A percentile compares a stretch with the other conserved stretches of the same genome.
These are phyloP conservation scores for Symphodus melops DNA, from an alignment of 2,113 vertebrate species.

Conservation along the genomic window DNA sequence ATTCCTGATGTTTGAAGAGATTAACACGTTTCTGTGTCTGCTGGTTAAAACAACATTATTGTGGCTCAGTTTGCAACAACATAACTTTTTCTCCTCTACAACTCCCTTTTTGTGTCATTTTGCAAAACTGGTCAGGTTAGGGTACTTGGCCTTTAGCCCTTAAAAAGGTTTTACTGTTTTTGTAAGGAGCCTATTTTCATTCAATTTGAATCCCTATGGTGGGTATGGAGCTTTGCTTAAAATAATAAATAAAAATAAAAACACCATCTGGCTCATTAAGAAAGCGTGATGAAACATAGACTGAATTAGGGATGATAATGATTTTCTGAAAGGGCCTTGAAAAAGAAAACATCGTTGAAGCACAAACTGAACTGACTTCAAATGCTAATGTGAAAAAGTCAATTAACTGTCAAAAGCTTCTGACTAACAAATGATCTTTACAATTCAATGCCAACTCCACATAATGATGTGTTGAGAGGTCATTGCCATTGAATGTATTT, in stretches of 20 bases:
- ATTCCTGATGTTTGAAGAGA: too few species aligned
- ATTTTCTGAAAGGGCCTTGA: not conserved
- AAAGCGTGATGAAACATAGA: slow-evolving; percentile 24
- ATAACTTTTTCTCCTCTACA: too few species aligned
- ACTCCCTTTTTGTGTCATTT: too few species aligned
- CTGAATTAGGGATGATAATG: not conserved
- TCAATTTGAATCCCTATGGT: not conserved
- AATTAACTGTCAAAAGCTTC: not conserved
- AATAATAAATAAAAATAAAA: not conserved
- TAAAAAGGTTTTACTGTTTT: not conserved
- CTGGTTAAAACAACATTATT: too few species aligned
- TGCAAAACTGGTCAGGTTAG: not conserved
- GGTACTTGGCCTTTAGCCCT: not conserved
- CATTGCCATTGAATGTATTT: not conserved
- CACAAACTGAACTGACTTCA: not conserved
- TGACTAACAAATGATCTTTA: not conserved
- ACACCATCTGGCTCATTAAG: slow-evolving; percentile 44
- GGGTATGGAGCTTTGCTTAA: not conserved
- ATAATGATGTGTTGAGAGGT: not conserved
- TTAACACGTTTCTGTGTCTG: too few species aligned
- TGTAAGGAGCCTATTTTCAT: not conserved
- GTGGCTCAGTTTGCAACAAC: too few species aligned
- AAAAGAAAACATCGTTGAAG: not conserved
- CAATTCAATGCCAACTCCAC: not conserved
- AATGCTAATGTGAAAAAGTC: not conserved